These are phyloP conservation scores for Dipodomys ordii DNA, from an alignment of 2,113 vertebrate species.

Conservation along the genomic window DNA sequence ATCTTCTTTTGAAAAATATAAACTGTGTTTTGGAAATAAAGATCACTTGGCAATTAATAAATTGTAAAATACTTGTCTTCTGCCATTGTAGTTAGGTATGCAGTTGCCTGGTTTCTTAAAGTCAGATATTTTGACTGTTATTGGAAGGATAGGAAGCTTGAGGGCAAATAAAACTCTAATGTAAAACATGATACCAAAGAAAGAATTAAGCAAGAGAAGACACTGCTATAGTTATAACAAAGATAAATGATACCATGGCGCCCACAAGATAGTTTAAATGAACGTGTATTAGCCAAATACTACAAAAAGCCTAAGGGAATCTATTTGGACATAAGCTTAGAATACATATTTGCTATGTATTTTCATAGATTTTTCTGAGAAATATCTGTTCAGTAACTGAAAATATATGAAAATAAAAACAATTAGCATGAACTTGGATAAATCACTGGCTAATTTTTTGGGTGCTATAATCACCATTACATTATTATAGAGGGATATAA, in stretches of 20 bases:
- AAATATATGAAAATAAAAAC: conserved; percentile 85
- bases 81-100: not conserved
- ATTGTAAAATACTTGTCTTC: conserved; percentile 51
- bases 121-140: conserved; percentile 54
- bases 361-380: conserved; percentile 74
- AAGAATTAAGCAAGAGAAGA: conserved; percentile 62
- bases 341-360: conserved; percentile 23
- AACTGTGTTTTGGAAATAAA: conserved; percentile 30
- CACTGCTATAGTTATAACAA: conserved; percentile 63
- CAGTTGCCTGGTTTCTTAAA: conserved; percentile 29
- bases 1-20: conserved; percentile 59
- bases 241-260: conserved; percentile 84
- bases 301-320: conserved; percentile 24
- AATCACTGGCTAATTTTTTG: conserved; percentile 80
- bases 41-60: conserved; percentile 56
- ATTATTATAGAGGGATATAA: conserved; percentile 53
- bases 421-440: conserved; percentile 86
- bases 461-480: not conserved
- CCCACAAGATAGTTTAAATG: conserved; percentile 81
- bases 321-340: conserved; percentile 35
- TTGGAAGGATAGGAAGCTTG: conserved; percentile 30
- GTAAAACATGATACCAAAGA: conserved; percentile 53
- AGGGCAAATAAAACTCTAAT: conserved; percentile 61
- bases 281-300: conserved; percentile 14
- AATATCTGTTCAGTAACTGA: conserved; percentile 84